Percentiles rank a stretch among this genome's conserved stretches.
These are phyloP conservation scores for Stegostoma tigrinum DNA, from an alignment of 2,113 vertebrate genomes.

Conservation along the genomic window DNA sequence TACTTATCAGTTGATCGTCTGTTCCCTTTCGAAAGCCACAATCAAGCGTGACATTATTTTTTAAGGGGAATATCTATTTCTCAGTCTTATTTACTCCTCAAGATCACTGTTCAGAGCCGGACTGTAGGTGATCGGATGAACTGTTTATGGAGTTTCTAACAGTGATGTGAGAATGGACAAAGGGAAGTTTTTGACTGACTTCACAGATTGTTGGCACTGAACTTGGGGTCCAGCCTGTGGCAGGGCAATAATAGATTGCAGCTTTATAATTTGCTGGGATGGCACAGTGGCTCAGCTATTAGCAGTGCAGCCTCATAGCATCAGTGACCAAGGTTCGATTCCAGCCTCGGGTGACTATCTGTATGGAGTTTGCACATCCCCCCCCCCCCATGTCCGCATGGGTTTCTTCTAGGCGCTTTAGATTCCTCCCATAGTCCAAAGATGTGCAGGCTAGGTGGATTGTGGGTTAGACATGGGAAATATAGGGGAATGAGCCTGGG, in stretches of 20 bases:
- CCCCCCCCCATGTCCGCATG: too few relatives aligned
- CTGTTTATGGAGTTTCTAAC: not conserved
- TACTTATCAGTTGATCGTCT: not conserved
- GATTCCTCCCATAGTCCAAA: too few relatives aligned
- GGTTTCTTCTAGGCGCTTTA: too few relatives aligned
- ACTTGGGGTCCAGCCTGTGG: not conserved
- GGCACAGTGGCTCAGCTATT: too few relatives aligned
- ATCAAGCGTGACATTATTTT: not conserved
- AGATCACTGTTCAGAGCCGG: not conserved
- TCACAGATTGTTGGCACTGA: not conserved
- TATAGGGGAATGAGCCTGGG: too few relatives aligned
- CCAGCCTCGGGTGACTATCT: too few relatives aligned
- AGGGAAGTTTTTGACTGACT: not conserved
- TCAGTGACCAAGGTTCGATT: too few relatives aligned
- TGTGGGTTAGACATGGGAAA: too few relatives aligned
- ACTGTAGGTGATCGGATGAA: not conserved
- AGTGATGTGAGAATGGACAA: not conserved
- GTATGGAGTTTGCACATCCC: too few relatives aligned
- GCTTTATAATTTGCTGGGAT: not conserved
- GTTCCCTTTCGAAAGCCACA: not conserved
- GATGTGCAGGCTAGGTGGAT: too few relatives aligned
- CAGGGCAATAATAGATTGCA: not conserved
- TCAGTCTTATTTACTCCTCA: not conserved
- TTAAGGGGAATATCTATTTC: not conserved
- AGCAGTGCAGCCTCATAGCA: too few relatives aligned